Percentiles rank a stretch among this genome's conserved stretches.
Conservation (phyloP, 2,888 invertebrate species). For the Eristalis tenax region DNA sequence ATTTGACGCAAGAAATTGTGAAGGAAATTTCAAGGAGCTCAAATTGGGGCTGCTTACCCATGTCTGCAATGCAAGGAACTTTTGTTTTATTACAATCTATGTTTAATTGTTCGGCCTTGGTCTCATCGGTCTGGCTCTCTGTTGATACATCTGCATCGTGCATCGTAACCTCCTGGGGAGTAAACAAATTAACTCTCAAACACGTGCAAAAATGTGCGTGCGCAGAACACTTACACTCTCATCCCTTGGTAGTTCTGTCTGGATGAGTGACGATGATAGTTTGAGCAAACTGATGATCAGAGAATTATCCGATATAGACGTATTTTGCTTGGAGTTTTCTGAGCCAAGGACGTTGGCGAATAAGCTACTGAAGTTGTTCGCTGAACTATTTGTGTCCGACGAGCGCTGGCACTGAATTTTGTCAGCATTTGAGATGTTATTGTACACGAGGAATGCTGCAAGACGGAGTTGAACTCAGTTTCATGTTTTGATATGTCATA, state of each 20-base stretch:
- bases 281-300: conserved; percentile 88
- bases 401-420: conserved; percentile 83
- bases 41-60: conserved; percentile 81
- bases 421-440: conserved; percentile 83
- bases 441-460: conserved; percentile 82
- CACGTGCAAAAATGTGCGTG: too few species aligned
- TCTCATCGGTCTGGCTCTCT: conserved; percentile 90
- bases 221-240: conserved; percentile 77
- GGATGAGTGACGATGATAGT: conserved; percentile 85
- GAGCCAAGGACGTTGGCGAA: conserved; percentile 88
- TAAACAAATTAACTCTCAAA: background rate
- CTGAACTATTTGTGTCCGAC: conserved; percentile 82
- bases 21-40: too few species aligned
- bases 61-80: conserved; percentile 89
- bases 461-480: conserved; percentile 57
- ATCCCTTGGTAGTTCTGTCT: conserved; percentile 84
- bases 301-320: conserved; percentile 87
- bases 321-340: conserved; percentile 84
- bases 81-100: conserved; percentile 82
- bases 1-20: background rate
- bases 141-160: conserved; percentile 81
- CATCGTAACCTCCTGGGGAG: conserved; percentile 79
- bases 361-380: conserved; percentile 87
- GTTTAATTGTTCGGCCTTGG: conserved; percentile 87
- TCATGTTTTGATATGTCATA: background rate